Base-by-base conservation (phyloP, 2,888 invertebrate species). In the Andrena marginata region DNA sequence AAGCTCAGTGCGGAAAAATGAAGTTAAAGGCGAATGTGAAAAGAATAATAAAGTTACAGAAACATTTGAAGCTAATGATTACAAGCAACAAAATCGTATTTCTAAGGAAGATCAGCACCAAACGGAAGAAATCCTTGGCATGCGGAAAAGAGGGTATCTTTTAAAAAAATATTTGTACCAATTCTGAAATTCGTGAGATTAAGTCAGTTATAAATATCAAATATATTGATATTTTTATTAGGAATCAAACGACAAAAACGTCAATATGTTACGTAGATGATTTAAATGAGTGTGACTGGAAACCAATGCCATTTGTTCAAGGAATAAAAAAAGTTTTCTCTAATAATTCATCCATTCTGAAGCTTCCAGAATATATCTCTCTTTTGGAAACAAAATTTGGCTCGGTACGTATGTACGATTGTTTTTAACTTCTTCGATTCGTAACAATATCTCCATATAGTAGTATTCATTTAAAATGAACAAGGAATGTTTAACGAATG, bases 221-320 rank as follows among this genome's bases (percentile, higher is more conserved):
- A 33, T 69, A 73, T 26, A 20, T 69, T 54, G 23, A 69, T 80
- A 54, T 51, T 74, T 82, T 74, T 82, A 51, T 54, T 51, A 82
- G 83, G 54, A 67, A 62, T 68, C 83, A 35, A 49, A 48, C 76
- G 54, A 63, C 60, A 5, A 82, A 72, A 54, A 33, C n/a, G 20
- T 65, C 64, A 10, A 63, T 73, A 56, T 56, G 26, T 26, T 69
- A 26, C 26, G 60, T 51, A 33, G 56, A 68, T 20, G 67, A 42
- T 16, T 16, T 76, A 51, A 69, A 70, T 56, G 54, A 77, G 67
- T 31, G 20, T 26, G 60, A 78, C 2, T 90, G 90, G 86, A 86
- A 91, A 75, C 90, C 93, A 49, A 93, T 93, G 84, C 89, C 92
- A n/a, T 90, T 93, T 71, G 82, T 90, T 68, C 80, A 88, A 62